A percentile compares a stretch with the other conserved stretches of the same genome.
phyloP scores from a whole-genome alignment of 2,797 vertebrate genomes.

The Fundulus diaphanus region DNA sequence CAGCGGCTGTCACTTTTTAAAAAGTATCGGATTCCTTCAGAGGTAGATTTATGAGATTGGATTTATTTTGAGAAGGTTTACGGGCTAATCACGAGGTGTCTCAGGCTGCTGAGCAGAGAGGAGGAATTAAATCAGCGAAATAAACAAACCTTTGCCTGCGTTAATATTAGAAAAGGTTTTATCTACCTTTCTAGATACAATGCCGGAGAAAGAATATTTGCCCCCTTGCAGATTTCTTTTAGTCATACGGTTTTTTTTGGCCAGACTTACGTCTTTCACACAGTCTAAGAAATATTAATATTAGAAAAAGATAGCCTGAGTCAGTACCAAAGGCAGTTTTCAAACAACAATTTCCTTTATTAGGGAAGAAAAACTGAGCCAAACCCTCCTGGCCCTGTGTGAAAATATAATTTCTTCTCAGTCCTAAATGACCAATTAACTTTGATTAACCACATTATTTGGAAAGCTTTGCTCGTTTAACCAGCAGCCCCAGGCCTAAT shows the following conservation, averaged over 20 bases:
- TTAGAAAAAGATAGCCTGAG: not conserved
- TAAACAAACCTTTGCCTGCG: slow-evolving; percentile 16
- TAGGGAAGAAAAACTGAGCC: not conserved
- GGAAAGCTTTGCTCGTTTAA: too few relatives aligned
- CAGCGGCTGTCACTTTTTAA: slow-evolving; percentile 80
- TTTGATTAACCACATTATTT: too few relatives aligned
- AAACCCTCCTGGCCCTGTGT: too few relatives aligned
- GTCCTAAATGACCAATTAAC: too few relatives aligned
- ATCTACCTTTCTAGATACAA: not conserved
- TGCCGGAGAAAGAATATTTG: not conserved
- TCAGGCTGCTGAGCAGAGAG: slow-evolving; percentile 55
- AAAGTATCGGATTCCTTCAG: slow-evolving; percentile 76
- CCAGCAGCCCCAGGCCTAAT: too few relatives aligned
- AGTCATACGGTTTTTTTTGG: not conserved
- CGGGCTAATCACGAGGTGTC: slow-evolving; percentile 64
- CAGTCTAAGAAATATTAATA: not conserved
- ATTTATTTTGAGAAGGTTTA: slow-evolving; percentile 79
- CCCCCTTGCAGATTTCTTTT: not conserved
- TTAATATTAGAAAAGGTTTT: slow-evolving; percentile 10
- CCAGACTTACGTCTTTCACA: not conserved
- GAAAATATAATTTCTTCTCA: slow-evolving; percentile 1
- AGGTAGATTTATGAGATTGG: slow-evolving; percentile 76
- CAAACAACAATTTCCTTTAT: not conserved
- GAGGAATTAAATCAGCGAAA: slow-evolving; percentile 62
- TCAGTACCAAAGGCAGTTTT: not conserved